phyloP scores from a whole-genome alignment of 2,888 invertebrate species.

The Idaea aversata region DNA sequence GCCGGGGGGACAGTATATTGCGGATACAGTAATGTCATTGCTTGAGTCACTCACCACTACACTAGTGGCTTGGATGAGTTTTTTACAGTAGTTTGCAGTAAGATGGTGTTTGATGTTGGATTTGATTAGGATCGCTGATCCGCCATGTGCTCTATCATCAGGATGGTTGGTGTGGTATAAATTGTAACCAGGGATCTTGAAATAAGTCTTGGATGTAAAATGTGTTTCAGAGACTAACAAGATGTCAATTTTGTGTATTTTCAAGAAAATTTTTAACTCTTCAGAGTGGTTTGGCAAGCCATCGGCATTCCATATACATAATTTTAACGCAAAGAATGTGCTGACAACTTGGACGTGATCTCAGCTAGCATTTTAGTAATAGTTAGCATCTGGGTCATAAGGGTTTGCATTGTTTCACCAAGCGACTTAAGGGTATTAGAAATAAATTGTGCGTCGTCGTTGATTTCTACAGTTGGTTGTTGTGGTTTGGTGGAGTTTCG shows the following conservation, averaged over 20 bases:
- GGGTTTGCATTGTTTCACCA: too few species aligned
- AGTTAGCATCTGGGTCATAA: too few species aligned
- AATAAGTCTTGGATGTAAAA: constrained; percentile 18
- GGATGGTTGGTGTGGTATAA: constrained; percentile 32
- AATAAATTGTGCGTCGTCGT: too few species aligned
- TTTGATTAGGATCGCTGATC: constrained; percentile 25
- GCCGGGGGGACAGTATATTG: constrained; percentile 24
- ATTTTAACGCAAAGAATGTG: too few species aligned
- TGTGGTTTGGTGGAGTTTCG: too few species aligned
- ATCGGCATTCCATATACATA: constrained; percentile 31
- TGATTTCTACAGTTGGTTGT: too few species aligned
- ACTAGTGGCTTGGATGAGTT: constrained; percentile 20
- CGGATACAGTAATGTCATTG: constrained; percentile 12
- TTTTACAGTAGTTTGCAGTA: constrained; percentile 8
- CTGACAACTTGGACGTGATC: too few species aligned
- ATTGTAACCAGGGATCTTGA: constrained; percentile 21
- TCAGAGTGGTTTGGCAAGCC: constrained; percentile 23
- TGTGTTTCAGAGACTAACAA: constrained; percentile 29
- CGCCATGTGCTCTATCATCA: constrained; percentile 30
- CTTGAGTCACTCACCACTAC: constrained; percentile 12
- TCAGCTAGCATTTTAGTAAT: too few species aligned
- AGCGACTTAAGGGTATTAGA: too few species aligned
- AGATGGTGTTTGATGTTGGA: constrained; percentile 22
- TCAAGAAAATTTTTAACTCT: constrained; percentile 18
- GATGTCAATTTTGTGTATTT: constrained; percentile 23